Conservation (phyloP, 2,797 vertebrate species). For the Protosalanx chinensis region DNA sequence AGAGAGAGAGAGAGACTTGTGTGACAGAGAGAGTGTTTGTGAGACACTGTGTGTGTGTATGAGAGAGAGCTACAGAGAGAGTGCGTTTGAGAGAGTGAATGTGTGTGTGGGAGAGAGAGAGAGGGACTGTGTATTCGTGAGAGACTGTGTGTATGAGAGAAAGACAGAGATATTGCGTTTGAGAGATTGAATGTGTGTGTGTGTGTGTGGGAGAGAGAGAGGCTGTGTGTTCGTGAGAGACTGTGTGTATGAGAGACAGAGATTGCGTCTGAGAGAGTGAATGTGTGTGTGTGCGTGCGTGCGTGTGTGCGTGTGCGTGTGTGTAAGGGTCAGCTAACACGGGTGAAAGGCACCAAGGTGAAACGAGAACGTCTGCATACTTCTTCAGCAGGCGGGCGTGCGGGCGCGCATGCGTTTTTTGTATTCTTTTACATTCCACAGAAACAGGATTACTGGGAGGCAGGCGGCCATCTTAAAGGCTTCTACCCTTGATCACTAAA, state of each 20-base stretch:
- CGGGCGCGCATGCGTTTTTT: background rate
- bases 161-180: too few species aligned
- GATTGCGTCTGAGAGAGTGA: too few species aligned
- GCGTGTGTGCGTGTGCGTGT: slow-evolving; percentile 45
- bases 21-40: too few species aligned
- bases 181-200: background rate
- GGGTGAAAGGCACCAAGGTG: too few species aligned
- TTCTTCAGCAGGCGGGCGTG: slow-evolving; percentile 9
- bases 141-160: too few species aligned
- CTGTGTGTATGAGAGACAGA: too few species aligned
- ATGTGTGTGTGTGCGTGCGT: slow-evolving; percentile 48
- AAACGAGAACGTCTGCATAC: slow-evolving; percentile 50
- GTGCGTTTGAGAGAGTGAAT: too few species aligned
- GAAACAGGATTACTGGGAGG: slow-evolving; percentile 42
- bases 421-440: slow-evolving; percentile 35
- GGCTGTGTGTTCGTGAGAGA: background rate
- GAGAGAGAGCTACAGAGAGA: too few species aligned
- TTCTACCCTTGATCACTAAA: slow-evolving; percentile 49
- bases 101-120: background rate
- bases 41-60: too few species aligned
- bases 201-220: slow-evolving; percentile 20
- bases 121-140: background rate
- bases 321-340: background rate
- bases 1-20: slow-evolving; percentile 26
- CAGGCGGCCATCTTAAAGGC: slow-evolving; percentile 55